Base-by-base conservation (phyloP, 2,888 invertebrate species). In the Xylocampa areola region DNA sequence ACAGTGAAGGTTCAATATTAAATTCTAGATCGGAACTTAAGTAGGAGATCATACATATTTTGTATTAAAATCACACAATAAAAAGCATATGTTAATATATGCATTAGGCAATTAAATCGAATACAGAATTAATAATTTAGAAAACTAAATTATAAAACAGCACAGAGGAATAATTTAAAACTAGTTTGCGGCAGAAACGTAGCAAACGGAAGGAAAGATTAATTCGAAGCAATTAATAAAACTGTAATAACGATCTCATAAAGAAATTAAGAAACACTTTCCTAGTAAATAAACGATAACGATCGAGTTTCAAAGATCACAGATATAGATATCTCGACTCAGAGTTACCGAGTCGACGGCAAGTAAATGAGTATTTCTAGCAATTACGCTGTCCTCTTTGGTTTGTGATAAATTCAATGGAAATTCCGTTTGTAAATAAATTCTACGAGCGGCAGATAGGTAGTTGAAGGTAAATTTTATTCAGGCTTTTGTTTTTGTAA, bases 241-340 rank as follows among this genome's bases (percentile, higher is more conserved):
- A 65, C 7, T 47, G 30, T 51, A 68, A 59, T 62, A 72, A 43
- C 50, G 44, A 48, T 33, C 57, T 41, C 60, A 49, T 58, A 68
- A 65, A 61, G 16, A 55, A 68, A 64, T 65, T 60, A 55, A 68
- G 50, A 48, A 61, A 59, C 53, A 62, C 52, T 59, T 58, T 65
- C 32, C 30, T 64, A 44, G 54, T 55, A 69, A 70, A 59, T 58
- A 60, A 52, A 60, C 10, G 45, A 68, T 70, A 63, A 40, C 35
- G 57, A 68, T 75, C 72, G 33, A 63, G 50, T 68, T 72, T 54
- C 71, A 63, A 53, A 75, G 76, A 76, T 71, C 49, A 41, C 40
- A 48, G 64, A 60, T 66, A 61, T 0, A 53, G 69, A 77, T 76
- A 70, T 47, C 33, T 16, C 13, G 17, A 40, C 17, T 33, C 29